Evolutionary conservation across 2,113 vertebrate species (phyloP).

Genomic region (Antechinus stuartii): DNA sequence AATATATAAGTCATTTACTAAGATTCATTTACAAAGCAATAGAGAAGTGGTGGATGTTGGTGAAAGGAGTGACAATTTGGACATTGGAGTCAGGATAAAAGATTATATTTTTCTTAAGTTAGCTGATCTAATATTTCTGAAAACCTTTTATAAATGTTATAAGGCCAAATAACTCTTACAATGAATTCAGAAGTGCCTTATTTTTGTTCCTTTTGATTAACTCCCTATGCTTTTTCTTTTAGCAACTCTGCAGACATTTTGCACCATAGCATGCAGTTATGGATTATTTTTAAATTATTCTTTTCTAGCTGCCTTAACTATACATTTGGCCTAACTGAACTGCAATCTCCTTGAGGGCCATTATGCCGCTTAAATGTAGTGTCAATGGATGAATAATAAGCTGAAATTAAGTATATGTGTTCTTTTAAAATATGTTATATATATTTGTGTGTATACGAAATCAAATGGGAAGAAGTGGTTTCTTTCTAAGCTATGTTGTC

Average conservation of each 20-base stretch:
- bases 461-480: background rate
- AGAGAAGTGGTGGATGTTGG: background rate
- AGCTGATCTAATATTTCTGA: background rate
- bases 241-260: background rate
- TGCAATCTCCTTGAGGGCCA: too few relatives aligned
- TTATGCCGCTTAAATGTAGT: too few relatives aligned
- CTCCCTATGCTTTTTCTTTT: background rate
- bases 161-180: background rate
- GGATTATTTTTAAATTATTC: background rate
- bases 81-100: background rate
- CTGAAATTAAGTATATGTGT: background rate
- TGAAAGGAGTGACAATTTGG: background rate
- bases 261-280: background rate
- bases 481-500: background rate
- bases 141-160: too few relatives aligned
- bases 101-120: background rate
- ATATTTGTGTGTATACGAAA: background rate
- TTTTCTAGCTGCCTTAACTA: too few relatives aligned
- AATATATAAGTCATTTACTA: background rate
- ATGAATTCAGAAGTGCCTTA: background rate
- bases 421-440: background rate
- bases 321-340: too few relatives aligned
- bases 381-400: background rate
- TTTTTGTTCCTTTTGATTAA: background rate
- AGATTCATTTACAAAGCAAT: background rate